Evolutionary conservation across 2,113 vertebrate species (phyloP), one percentile per base, ranked within the genome.

Genomic region (Sinocyclocheilus maitianheensis): DNA sequence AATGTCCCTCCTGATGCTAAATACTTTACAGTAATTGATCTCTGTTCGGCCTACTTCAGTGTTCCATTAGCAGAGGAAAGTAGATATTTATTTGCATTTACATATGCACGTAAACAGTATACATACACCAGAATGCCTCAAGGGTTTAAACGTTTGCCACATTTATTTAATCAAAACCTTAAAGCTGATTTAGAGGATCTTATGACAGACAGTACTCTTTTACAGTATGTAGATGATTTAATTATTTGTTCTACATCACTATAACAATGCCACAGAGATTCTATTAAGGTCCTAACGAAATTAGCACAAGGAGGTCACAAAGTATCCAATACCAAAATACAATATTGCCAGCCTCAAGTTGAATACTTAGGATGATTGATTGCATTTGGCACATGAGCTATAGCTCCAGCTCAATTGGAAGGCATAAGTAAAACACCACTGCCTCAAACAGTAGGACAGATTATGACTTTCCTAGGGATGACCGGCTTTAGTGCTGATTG

Each of bases 311-410:
- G 26, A 67, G 63, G 63, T 1, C 63, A 30, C 3, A 30, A 30
- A 8, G 86, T 69, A 12, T 74, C 48, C 1, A 82, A 76, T 30
- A 26, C 13, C 1, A 81, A 82, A 24, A 6, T 62, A 1, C 85
- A 82, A 0, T 86, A 71, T 30, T 81, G 67, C 37, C 5, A 40
- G 37, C 37, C 37, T 40, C 37, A 40, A 40, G 37, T 40, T 5
- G 37, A 40, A 40, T 86, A 82, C 5, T 13, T 86, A 4, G 78
- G 77, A 7, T 3, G 85, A 37, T 7, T 74, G 0, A 14, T 86
- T 3, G 53, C 34, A 7, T 51, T 18, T 0, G 53, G 22, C 0
- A 48, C 34, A 8, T 24, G 46, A 37, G 55, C 67, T 3, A 86
- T 82, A 22, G 46, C 77, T 5, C 65, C 67, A 10, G 0, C 26